Evolutionary conservation across 2,797 vertebrate species (phyloP), one percentile per base, ranked within the genome.

Genomic region (Stomatorhinus walkeri): DNA sequence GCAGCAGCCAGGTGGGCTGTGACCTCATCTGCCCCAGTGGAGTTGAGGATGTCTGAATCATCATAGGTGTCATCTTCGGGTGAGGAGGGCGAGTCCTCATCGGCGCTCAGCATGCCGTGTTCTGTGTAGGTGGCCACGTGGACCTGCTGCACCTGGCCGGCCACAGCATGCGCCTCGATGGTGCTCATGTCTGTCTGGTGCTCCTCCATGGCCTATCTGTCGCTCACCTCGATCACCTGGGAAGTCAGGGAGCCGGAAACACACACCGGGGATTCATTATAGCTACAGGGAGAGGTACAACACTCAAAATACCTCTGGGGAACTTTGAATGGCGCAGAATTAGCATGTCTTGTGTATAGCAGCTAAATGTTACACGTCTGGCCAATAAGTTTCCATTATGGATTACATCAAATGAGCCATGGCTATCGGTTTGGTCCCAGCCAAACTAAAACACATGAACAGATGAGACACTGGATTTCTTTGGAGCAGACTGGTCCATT

Each of bases 11-110:
- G 94, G 92, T 99, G 98, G 12, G 98, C 98, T 0, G 98, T 99
- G 91, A 99, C 95, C 94, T 99, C 98, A 51, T 99, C 98, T 0
- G 97, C 96, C 0, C 97, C 97, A 0, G 98, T 98, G 54, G 98
- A 99, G 94, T 99, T 99, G 89, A 99, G 97, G 91, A 99, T 99
- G 92, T 99, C 98, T 0, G 98, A 97, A 94, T 99, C 98, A 2
- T 99, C 98, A 0, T 99, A 99, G 12, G 96, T 96, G 10, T 98
- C 98, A 79, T 99, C 98, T 54, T 99, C 98, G 0, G 97, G 98
- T 0, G 98, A 99, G 0, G 98, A 99, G 0, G 98, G 97, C 0
- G 98, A 99, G 94, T 99, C 98, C 89, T 99, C 98, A 0, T 99
- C 98, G 0, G 97, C 98, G 0, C 98, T 99, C 92, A 99, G 94